phyloP scores from a whole-genome alignment of 2,888 invertebrate species.

The Amphipoea lucens region DNA sequence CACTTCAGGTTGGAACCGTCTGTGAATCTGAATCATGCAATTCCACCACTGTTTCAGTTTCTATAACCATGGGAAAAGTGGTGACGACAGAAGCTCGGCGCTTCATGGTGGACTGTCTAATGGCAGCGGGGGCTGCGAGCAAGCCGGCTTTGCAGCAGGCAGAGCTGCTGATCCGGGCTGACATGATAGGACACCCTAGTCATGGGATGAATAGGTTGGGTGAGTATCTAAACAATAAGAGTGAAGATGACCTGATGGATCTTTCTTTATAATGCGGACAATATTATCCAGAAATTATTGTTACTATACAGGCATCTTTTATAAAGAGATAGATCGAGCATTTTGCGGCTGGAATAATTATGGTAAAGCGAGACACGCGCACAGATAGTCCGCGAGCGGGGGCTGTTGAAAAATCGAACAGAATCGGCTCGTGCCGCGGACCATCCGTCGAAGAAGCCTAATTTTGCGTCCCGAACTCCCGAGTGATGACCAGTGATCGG shows the following conservation, averaged over 20 bases:
- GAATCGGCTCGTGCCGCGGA: no score
- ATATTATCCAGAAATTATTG: neutral
- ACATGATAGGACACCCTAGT: conserved; percentile 95
- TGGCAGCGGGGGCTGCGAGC: conserved; percentile 90
- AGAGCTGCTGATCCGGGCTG: conserved; percentile 93
- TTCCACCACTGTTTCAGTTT: neutral
- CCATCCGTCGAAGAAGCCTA: no score
- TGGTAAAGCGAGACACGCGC: no score
- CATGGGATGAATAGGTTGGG: conserved; percentile 96
- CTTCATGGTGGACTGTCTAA: conserved; percentile 92
- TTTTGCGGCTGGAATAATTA: neutral
- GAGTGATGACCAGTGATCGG: no score
- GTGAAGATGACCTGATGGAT: neutral
- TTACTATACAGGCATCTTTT: no score
- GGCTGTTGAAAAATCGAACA: no score
- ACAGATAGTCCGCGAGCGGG: no score
- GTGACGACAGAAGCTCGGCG: conserved; percentile 89
- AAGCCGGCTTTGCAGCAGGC: conserved; percentile 91
- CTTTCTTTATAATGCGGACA: neutral
- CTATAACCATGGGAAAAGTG: conserved; percentile 80
- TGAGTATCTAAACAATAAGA: conserved; percentile 71
- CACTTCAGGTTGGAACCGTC: no score
- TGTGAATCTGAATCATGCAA: neutral
- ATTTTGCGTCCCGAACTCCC: no score
- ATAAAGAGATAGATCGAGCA: neutral